These are phyloP conservation scores for Ptychoptera albimana DNA, from an alignment of 2,888 invertebrate genomes.

Conservation along the genomic window DNA sequence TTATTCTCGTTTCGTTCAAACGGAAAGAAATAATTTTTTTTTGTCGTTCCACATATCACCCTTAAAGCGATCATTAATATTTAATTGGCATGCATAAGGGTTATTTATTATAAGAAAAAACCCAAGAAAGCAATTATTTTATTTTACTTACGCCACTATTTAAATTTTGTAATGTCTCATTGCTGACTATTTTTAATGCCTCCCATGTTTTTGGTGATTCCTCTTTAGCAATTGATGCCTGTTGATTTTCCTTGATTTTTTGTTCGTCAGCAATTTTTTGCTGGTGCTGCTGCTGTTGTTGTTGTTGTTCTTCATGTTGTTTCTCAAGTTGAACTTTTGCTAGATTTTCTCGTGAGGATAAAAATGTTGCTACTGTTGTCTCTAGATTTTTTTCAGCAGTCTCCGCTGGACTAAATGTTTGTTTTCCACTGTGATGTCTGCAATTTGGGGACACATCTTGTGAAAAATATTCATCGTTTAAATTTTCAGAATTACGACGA, in stretches of 20 bases:
- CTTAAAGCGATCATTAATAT: too few species aligned
- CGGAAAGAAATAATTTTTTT: too few species aligned
- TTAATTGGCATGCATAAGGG: too few species aligned
- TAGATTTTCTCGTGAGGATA: too few species aligned
- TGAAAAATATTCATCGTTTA: too few species aligned
- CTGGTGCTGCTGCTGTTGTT: conserved; percentile 16
- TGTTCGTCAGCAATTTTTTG: conserved; percentile 5
- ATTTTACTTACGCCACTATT: conserved; percentile 46
- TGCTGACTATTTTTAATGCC: conserved; percentile 42
- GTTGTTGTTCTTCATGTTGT: conserved; percentile 17
- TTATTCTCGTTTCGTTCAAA: too few species aligned
- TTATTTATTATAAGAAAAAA: neutral
- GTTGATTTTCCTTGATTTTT: conserved; percentile 2
- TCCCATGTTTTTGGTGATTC: conserved; percentile 36
- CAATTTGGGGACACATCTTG: too few species aligned
- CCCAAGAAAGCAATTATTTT: neutral
- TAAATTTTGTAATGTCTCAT: conserved; percentile 43
- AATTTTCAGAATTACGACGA: conserved; percentile 9
- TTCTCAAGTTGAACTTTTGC: neutral
- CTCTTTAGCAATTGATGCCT: neutral
- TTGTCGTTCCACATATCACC: too few species aligned
- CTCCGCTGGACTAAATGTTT: too few species aligned
- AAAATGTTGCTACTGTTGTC: conserved; percentile 11
- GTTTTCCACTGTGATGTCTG: too few species aligned
- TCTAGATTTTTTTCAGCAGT: conserved; percentile 4